A percentile compares a stretch with the other conserved stretches of the same genome.
phyloP scores from a whole-genome alignment of 2,797 vertebrate species.

The Myotis planiceps region DNA sequence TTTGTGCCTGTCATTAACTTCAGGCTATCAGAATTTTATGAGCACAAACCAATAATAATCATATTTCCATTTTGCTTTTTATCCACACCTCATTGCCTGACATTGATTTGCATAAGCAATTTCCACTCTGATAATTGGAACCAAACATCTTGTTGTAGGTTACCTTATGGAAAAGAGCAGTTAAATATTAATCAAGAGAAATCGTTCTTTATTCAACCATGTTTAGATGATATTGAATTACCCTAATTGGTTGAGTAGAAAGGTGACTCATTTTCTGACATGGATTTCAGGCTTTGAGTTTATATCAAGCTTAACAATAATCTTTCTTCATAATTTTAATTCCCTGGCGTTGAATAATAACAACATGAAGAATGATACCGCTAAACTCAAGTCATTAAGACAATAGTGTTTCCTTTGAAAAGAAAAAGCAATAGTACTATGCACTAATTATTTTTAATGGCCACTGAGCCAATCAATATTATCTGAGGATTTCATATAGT shows the following conservation, averaged over 20 bases:
- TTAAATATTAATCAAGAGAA: conserved; percentile 75
- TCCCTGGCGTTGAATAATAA: conserved; percentile 61
- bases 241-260: conserved; percentile 53
- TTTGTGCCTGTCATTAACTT: conserved; percentile 60
- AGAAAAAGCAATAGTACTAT: conserved; percentile 53
- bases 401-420: conserved; percentile 70
- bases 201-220: conserved; percentile 56
- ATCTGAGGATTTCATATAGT: conserved; percentile 61
- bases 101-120: conserved; percentile 82
- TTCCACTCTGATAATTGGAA: conserved; percentile 76
- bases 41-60: conserved; percentile 78
- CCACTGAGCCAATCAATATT: conserved; percentile 31
- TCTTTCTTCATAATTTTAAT: conserved; percentile 60
- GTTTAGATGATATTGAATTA: conserved; percentile 65
- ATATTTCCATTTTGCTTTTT: conserved; percentile 77
- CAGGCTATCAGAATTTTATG: conserved; percentile 70
- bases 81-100: conserved; percentile 79
- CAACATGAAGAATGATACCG: conserved; percentile 49
- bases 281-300: conserved; percentile 36
- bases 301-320: background rate
- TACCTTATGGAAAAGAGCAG: conserved; percentile 73
- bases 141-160: conserved; percentile 74
- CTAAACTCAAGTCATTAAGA: conserved; percentile 59
- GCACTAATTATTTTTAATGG: conserved; percentile 74
- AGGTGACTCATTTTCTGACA: conserved; percentile 66